Conservation (phyloP, 1,140 invertebrate species). For the Hyles vespertilio region DNA sequence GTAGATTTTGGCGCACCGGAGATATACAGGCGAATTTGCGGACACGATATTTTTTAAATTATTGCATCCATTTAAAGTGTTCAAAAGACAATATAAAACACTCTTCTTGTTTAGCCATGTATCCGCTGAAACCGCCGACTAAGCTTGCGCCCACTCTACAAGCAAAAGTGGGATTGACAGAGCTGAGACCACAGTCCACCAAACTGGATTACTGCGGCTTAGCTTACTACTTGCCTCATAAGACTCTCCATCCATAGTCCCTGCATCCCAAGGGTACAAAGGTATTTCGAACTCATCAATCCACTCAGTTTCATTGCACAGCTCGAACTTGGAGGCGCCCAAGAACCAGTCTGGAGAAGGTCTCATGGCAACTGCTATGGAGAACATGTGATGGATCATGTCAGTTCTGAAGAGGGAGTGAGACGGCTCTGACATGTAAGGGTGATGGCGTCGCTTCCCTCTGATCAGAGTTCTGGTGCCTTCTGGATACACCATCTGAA, state of each 20-base stretch:
- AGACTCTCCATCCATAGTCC: slow-evolving; percentile 53
- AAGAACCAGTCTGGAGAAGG: slow-evolving; percentile 65
- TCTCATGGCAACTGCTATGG: slow-evolving; percentile 48
- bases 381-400: slow-evolving; percentile 53
- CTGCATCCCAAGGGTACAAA: slow-evolving; percentile 63
- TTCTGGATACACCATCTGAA: slow-evolving; percentile 40
- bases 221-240: slow-evolving; percentile 46
- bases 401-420: slow-evolving; percentile 56
- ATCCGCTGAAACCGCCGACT: too few relatives aligned
- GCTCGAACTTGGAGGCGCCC: slow-evolving; percentile 51
- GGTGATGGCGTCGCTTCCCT: slow-evolving; percentile 50
- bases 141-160: too few relatives aligned
- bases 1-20: too few relatives aligned
- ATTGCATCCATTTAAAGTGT: too few relatives aligned
- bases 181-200: too few relatives aligned
- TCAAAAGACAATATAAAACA: too few relatives aligned
- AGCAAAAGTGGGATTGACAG: too few relatives aligned
- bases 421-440: slow-evolving; percentile 51
- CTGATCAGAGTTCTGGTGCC: slow-evolving; percentile 56
- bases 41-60: too few relatives aligned
- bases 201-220: not conserved
- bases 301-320: slow-evolving; percentile 51
- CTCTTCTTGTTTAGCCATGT: too few relatives aligned
- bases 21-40: too few relatives aligned
- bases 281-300: slow-evolving; percentile 39